A percentile compares a stretch with the other conserved stretches of the same genome.
Conservation (phyloP, 2,797 vertebrate genomes). For the Sebastes diploproa region DNA sequence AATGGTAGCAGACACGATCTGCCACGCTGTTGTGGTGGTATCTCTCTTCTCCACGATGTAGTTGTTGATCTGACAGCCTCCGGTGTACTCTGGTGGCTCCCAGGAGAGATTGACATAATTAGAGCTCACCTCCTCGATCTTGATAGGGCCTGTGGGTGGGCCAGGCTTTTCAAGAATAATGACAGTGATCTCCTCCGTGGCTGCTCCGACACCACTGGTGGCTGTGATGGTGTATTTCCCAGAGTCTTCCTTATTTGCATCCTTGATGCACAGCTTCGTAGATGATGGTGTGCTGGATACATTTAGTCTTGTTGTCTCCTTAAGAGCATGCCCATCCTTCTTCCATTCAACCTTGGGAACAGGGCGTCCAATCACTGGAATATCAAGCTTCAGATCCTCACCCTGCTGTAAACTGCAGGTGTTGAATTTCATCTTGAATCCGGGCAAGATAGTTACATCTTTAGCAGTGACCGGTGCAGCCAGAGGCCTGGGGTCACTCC, state of each 20-base stretch:
- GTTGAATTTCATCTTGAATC: slow-evolving; percentile 88
- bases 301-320: slow-evolving; percentile 96
- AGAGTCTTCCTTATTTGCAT: slow-evolving; percentile 93
- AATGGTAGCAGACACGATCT: slow-evolving; percentile 96
- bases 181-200: slow-evolving; percentile 89
- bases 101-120: slow-evolving; percentile 91
- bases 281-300: slow-evolving; percentile 87
- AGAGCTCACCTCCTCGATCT: slow-evolving; percentile 94
- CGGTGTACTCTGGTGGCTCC: slow-evolving; percentile 94
- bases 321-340: slow-evolving; percentile 92
- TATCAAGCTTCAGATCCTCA: slow-evolving; percentile 96
- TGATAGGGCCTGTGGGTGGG: slow-evolving; percentile 93
- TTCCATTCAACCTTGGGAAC: slow-evolving; percentile 91
- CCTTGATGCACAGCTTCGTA: slow-evolving; percentile 91
- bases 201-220: slow-evolving; percentile 87
- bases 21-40: slow-evolving; percentile 94
- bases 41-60: slow-evolving; percentile 98
- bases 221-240: slow-evolving; percentile 94
- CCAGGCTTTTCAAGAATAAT: slow-evolving; percentile 96
- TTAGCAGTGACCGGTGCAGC: slow-evolving; percentile 92
- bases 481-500: slow-evolving; percentile 92
- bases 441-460: slow-evolving; percentile 91
- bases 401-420: slow-evolving; percentile 93
- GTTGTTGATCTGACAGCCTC: slow-evolving; percentile 98
- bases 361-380: slow-evolving; percentile 92